Evolutionary conservation across 35 echinoderm and acorn worm genomes (phyloP).

Genomic region (Strongylocentrotus purpuratus): DNA sequence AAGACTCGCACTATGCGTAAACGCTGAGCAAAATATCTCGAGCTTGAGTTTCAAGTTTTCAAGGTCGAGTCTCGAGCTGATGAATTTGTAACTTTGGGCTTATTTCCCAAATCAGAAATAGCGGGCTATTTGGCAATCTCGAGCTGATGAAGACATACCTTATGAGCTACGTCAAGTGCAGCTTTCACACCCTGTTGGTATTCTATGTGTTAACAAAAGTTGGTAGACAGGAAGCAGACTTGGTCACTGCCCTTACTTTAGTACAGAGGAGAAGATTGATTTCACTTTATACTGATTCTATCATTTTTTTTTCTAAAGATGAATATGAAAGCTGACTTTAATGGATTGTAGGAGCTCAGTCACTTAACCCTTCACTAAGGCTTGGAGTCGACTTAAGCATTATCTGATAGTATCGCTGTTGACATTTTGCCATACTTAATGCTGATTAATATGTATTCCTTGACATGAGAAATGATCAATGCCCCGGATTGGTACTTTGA

Average conservation of each 20-base stretch:
- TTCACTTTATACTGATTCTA: neutral
- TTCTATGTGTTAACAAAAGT: neutral
- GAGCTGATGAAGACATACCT: no score
- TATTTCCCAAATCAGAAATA: no score
- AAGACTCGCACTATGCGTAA: no score
- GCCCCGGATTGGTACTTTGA: neutral
- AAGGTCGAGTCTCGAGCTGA: no score
- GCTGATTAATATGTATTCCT: neutral
- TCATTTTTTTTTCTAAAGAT: neutral
- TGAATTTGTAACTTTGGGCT: no score
- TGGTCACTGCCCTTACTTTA: neutral
- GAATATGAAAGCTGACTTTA: neutral
- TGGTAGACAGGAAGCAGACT: neutral
- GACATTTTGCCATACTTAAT: neutral
- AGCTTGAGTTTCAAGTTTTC: no score
- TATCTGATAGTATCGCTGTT: neutral
- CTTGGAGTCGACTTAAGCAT: neutral
- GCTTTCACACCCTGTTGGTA: neutral
- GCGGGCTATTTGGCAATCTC: no score
- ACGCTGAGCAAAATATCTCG: no score
- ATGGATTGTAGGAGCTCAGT: neutral
- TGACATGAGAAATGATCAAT: neutral
- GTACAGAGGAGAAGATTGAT: neutral
- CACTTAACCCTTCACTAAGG: neutral
- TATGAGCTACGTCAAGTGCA: neutral